These are phyloP conservation scores for Cylindroiulus punctatus DNA, from an alignment of 2,888 invertebrate species.

Conservation along the genomic window DNA sequence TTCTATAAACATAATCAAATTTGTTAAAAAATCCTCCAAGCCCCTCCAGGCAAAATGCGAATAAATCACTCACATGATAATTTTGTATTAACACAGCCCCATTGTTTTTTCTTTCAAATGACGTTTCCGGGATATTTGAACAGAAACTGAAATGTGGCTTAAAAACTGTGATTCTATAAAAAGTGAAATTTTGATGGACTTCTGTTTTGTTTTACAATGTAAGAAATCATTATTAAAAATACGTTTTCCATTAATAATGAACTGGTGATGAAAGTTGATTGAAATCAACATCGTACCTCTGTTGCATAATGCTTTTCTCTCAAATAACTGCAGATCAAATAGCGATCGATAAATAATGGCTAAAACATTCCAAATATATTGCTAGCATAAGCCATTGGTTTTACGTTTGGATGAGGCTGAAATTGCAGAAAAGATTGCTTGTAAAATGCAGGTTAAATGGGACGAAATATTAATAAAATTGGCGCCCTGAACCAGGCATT, in stretches of 20 bases:
- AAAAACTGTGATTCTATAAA: conserved; percentile 1
- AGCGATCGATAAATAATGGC: conserved; percentile 65
- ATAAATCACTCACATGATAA: neutral
- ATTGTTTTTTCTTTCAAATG: neutral
- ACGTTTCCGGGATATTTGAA: neutral
- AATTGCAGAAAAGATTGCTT: conserved; percentile 65
- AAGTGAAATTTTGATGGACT: neutral
- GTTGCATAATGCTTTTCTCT: neutral
- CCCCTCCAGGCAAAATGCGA: neutral
- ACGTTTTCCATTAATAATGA: conserved; percentile 24
- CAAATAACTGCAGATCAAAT: neutral
- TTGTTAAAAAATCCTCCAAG: neutral
- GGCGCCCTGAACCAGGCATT: neutral
- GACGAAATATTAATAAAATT: neutral
- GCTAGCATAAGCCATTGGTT: conserved; percentile 97
- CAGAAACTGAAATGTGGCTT: neutral
- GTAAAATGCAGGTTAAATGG: neutral
- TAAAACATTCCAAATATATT: conserved; percentile 81
- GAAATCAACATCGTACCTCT: neutral
- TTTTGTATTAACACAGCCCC: neutral
- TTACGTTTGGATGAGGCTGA: conserved; percentile 95
- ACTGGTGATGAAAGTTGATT: neutral
- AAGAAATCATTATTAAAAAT: neutral
- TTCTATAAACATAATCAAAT: neutral
- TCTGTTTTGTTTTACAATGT: neutral